Percentiles rank a stretch among this genome's conserved stretches.
Conservation (phyloP, 92 coral and sea anemone species). For the Desmophyllum pertusum region DNA sequence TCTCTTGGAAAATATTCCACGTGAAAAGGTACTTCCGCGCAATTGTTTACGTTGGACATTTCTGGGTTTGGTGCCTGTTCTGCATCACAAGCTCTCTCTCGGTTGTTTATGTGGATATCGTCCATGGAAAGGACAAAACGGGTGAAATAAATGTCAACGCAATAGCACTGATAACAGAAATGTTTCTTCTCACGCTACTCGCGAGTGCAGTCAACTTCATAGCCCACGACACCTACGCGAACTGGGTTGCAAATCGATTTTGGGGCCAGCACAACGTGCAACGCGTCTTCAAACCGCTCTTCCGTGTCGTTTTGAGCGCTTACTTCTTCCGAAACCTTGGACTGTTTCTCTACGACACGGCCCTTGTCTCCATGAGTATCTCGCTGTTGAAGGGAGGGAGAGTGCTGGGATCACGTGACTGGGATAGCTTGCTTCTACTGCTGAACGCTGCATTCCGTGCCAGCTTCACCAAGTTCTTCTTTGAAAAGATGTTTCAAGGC, state of each 20-base stretch:
- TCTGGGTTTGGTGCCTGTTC: slow-evolving; percentile 81
- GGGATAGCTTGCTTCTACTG: slow-evolving; percentile 77
- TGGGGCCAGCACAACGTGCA: slow-evolving; percentile 1
- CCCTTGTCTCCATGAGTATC: slow-evolving; percentile 76
- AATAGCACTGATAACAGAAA: slow-evolving; percentile 53
- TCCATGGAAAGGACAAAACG: slow-evolving; percentile 30
- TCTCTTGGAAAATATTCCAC: slow-evolving; percentile 65
- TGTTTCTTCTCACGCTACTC: slow-evolving; percentile 51
- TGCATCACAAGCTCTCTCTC: slow-evolving; percentile 29
- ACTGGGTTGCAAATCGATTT: slow-evolving; percentile 50
- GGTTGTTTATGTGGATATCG: slow-evolving; percentile 30
- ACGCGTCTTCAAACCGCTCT: slow-evolving; percentile 36
- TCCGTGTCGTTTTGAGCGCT: slow-evolving; percentile 44
- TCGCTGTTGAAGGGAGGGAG: slow-evolving; percentile 56
- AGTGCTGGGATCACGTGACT: slow-evolving; percentile 24
- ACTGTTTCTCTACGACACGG: slow-evolving; percentile 79
- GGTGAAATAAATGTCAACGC: slow-evolving; percentile 20
- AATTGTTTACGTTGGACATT: slow-evolving; percentile 66
- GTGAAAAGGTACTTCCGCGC: slow-evolving; percentile 50
- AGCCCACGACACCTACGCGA: slow-evolving; percentile 47
- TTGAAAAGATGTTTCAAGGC: slow-evolving; percentile 75
- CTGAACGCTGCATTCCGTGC: slow-evolving; percentile 72
- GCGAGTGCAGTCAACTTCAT: slow-evolving; percentile 79
- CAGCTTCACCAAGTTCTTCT: slow-evolving; percentile 81
- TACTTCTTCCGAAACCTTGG: slow-evolving; percentile 74